Base-by-base conservation (phyloP, 1,140 invertebrate species). In the Psilanteris sp. region DNA sequence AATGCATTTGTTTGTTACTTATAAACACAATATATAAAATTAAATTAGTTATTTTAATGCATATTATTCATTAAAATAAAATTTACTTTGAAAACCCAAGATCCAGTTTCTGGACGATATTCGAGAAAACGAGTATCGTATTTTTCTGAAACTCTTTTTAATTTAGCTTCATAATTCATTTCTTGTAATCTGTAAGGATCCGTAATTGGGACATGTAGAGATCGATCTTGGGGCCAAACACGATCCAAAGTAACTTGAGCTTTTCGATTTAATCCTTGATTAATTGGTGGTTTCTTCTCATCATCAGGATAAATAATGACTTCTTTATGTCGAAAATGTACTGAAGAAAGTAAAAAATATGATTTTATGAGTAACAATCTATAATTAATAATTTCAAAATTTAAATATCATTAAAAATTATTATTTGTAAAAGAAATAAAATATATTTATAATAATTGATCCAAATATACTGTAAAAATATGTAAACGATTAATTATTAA, bases 221-320 rank as follows among this genome's bases (percentile, higher is more conserved):
- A 92, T 88, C 97, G 98, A 85, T 98, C 96, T 9, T 92, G 88
- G 0, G 98, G 98, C 95, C 96, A 99, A 1, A 99, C 96, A 76
- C 95, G 91, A 84, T 99, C 96, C 22, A 99, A 85, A 0, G 96
- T 98, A 0, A 97, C 94, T 85, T 98, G 94, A 2, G 98, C 98
- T 22, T 92, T 92, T 13, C 96, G 91, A 89, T 99, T 99, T 2
- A 99, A 87, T 0, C 95, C 97, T 50, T 93, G 86, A 0, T 97
- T 97, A 4, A 96, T 85, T 0, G 94, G 91, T 8, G 84, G 83
- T 16, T 93, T 94, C 44, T 90, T 90, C 1, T 89, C 87, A 57
- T 94, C 93, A 59, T 93, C 91, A 0, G 92, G 92, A 88, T 94
- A 94, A 27, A 94, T 90, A 10, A 92, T 92, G 1, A 95, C 90